phyloP scores from a whole-genome alignment of 2,888 invertebrate species.

The Clepsis dumicolana region DNA sequence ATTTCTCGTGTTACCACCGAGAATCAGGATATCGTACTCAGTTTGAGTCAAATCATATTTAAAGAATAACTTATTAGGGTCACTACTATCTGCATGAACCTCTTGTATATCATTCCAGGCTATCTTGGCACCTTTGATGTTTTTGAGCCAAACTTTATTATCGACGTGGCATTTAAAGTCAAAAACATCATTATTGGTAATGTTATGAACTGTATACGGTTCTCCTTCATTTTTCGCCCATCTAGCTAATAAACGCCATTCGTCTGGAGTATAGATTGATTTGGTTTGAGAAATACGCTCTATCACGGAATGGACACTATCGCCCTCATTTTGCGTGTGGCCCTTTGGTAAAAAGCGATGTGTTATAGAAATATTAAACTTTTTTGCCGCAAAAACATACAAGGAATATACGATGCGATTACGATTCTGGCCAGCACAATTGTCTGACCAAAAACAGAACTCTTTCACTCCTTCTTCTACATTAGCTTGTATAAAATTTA shows the following conservation, averaged over 20 bases:
- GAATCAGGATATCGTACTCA: slow-evolving; percentile 41
- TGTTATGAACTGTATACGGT: slow-evolving; percentile 43
- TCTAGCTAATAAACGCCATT: slow-evolving; percentile 42
- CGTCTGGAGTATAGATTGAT: slow-evolving; percentile 42
- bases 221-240: slow-evolving; percentile 47
- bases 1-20: slow-evolving; percentile 20
- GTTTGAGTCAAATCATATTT: slow-evolving; percentile 39
- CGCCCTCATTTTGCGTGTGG: too few species aligned
- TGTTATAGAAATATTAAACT: slow-evolving; percentile 28
- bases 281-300: slow-evolving; percentile 27
- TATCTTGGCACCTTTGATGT: slow-evolving; percentile 33
- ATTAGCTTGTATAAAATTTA: slow-evolving; percentile 6
- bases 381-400: slow-evolving; percentile 34
- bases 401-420: slow-evolving; percentile 44
- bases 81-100: slow-evolving; percentile 44
- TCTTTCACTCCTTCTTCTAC: not conserved
- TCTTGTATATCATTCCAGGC: slow-evolving; percentile 45
- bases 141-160: slow-evolving; percentile 46
- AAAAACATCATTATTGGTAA: slow-evolving; percentile 41
- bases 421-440: slow-evolving; percentile 44
- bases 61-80: slow-evolving; percentile 45
- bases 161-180: slow-evolving; percentile 45
- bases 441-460: slow-evolving; percentile 20
- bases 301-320: slow-evolving; percentile 42
- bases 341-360: too few species aligned